Percentiles rank a stretch among this genome's conserved stretches.
Evolutionary conservation across 2,797 vertebrate genomes (phyloP).

Genomic region (Rhinichthys osculus): DNA sequence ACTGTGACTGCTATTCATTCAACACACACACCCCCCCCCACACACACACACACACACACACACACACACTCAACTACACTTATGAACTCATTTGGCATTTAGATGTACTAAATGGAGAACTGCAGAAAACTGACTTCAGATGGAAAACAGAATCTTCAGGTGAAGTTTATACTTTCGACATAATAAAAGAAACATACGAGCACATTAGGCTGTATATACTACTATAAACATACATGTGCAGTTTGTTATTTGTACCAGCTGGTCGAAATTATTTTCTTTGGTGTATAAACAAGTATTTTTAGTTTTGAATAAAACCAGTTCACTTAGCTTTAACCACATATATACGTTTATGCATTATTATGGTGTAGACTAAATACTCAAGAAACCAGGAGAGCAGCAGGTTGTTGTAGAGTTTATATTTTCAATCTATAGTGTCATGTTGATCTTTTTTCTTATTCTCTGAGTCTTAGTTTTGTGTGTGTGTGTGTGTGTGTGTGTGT

Average conservation of each 20-base stretch:
- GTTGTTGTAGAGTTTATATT: not conserved
- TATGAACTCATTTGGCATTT: not conserved
- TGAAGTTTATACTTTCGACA: not conserved
- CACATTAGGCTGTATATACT: not conserved
- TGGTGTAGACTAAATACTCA: not conserved
- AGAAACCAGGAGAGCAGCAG: not conserved
- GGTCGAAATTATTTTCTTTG: accelerated
- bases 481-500: constrained; percentile 23
- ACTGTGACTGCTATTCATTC: not conserved
- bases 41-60: not conserved
- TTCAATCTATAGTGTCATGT: not conserved
- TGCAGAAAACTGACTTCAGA: not conserved
- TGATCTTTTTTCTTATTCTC: not conserved
- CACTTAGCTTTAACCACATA: not conserved
- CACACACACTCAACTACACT: not conserved
- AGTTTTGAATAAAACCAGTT: not conserved
- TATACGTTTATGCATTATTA: not conserved
- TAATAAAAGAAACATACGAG: not conserved
- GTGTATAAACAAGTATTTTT: not conserved
- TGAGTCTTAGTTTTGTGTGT: constrained; percentile 44
- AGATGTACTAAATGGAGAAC: not conserved
- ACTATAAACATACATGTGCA: not conserved
- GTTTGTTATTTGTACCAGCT: not conserved
- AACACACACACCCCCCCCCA: not conserved
- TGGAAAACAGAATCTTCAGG: not conserved